phyloP scores from a whole-genome alignment of 2,888 invertebrate genomes.

The Drosophila peninsularis region DNA sequence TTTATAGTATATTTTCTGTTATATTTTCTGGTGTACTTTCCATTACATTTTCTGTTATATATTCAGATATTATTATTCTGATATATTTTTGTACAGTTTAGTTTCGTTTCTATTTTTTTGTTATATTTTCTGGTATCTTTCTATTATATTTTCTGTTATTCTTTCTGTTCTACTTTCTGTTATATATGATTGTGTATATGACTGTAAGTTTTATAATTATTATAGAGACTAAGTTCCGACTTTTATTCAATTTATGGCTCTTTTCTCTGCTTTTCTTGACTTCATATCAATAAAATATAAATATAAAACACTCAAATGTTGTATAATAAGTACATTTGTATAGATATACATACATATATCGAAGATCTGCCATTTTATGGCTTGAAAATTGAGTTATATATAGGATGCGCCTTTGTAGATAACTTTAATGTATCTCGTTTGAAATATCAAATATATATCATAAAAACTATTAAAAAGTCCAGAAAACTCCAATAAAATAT shows the following conservation, averaged over 20 bases:
- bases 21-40: not conserved
- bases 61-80: not conserved
- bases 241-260: not conserved
- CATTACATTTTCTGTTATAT: not conserved
- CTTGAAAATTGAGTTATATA: conserved; percentile 2
- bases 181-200: not conserved
- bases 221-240: too few relatives aligned
- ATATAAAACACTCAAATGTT: too few relatives aligned
- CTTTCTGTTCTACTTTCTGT: not conserved
- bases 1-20: not conserved
- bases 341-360: not conserved
- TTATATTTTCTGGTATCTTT: not conserved
- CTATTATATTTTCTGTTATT: not conserved
- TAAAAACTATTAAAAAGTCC: not conserved
- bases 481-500: not conserved
- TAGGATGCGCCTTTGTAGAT: not conserved
- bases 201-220: not conserved
- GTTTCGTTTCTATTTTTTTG: too few relatives aligned
- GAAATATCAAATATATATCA: not conserved
- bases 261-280: not conserved
- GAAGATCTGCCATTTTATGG: conserved; percentile 1
- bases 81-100: too few relatives aligned
- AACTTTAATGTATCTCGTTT: not conserved
- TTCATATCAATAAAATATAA: not conserved
- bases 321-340: conserved; percentile 8